Conservation (phyloP, 2,888 invertebrate species). For the Rambutsinella grinnellia region DNA sequence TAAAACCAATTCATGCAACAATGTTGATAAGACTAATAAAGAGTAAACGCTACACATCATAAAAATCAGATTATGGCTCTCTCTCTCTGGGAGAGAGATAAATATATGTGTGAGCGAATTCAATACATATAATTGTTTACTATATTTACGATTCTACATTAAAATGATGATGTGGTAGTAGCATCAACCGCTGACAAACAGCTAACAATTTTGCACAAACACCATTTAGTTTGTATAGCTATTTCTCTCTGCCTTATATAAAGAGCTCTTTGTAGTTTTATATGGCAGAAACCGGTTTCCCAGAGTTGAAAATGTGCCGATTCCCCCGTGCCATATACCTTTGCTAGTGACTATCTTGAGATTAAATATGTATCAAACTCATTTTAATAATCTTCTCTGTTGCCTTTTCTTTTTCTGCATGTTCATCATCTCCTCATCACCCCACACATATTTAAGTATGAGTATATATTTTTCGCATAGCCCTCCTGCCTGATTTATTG, state of each 20-base stretch:
- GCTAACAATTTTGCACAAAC: too few species aligned
- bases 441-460: background rate
- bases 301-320: conserved; percentile 50
- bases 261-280: background rate
- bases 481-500: background rate
- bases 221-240: background rate
- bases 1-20: too few species aligned
- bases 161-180: background rate
- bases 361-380: conserved; percentile 52
- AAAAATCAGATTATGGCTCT: too few species aligned
- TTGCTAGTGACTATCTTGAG: conserved; percentile 17
- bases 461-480: background rate
- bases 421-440: background rate
- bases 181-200: background rate
- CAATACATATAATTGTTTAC: background rate
- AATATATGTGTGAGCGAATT: background rate
- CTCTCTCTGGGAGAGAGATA: too few species aligned
- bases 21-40: too few species aligned
- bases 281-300: conserved; percentile 42
- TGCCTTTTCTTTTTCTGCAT: conserved; percentile 1
- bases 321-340: conserved; percentile 49
- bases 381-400: conserved; percentile 47
- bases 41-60: too few species aligned
- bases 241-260: background rate
- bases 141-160: background rate